Base-by-base conservation (phyloP, 92 coral and sea anemone species). In the Epizoanthus stellaris region DNA sequence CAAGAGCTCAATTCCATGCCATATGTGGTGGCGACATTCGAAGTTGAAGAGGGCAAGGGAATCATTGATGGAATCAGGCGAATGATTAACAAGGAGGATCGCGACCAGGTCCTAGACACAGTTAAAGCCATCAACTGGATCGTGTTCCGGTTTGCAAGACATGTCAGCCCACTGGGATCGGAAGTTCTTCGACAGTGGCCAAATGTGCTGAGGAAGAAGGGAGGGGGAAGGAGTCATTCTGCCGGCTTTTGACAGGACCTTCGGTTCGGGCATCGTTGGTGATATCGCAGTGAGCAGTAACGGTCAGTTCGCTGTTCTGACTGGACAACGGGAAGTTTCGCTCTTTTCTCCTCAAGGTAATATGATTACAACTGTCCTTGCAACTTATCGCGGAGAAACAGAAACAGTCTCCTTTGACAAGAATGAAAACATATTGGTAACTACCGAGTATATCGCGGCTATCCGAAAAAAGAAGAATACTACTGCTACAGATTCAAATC, bases 1-100 rank as follows among this genome's bases (percentile, higher is more conserved):
- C 68, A 64, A 19, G 62, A 85, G 54, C 75, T 85, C 36, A 85
- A 61, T 17, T 20, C 42, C 23, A 47, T 85, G 63, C 57, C 83
- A 15, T 58, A 21, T 43, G 88, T 85, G 7, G 21, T 13, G 58
- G 62, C 75, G 9, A 20, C 88, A 30, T 85, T 67, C 34, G 62
- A 25, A 16, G 73, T 75, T 30, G 64, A 85, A 16, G 42, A 53
- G 16, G 75, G 62, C 3, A 30, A 63, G 6, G 79, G 88, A 4
- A 1, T 85, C 20, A 13, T 30, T 45, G 80, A 74, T 25, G 47
- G 67, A 0, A 0, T 75, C 20, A 64, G 6, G 68, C 79, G 80
- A 58, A 61, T 43, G 42, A 42, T 85, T 2, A 59, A 53, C 14
- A 43, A 36, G 38, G 76, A 85, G 14, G 83, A 60, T 15, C 65